A percentile compares a stretch with the other conserved stretches of the same genome.
These are phyloP conservation scores for Podarcis muralis DNA, from an alignment of 2,113 vertebrate genomes.

Conservation along the genomic window DNA sequence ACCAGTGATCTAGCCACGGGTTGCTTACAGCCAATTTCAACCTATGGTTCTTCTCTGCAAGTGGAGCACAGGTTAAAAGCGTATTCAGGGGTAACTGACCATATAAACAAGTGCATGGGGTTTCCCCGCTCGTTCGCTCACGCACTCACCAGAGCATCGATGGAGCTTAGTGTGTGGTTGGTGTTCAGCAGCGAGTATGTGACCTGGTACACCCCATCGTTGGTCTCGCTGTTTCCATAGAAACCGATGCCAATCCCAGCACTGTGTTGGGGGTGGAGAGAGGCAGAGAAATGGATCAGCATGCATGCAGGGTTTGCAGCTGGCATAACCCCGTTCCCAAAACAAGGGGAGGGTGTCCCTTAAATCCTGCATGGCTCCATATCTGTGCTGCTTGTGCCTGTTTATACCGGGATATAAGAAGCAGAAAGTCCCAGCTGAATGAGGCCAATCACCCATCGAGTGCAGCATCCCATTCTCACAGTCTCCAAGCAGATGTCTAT, in stretches of 20 bases:
- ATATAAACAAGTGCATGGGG: neutral
- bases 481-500: too few species aligned
- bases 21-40: neutral
- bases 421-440: too few species aligned
- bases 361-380: neutral
- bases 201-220: constrained; percentile 93
- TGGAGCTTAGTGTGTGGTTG: constrained; percentile 90
- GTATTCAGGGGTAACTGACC: neutral
- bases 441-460: too few species aligned
- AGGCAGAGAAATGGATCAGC: neutral
- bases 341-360: neutral
- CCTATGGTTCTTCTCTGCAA: neutral
- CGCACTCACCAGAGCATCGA: constrained; percentile 89
- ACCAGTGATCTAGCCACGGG: neutral
- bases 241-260: constrained; percentile 93
- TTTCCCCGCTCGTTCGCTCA: neutral
- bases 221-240: constrained; percentile 95
- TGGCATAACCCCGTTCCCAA: neutral
- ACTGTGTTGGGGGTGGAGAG: constrained; percentile 68
- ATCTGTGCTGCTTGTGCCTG: neutral
- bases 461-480: too few species aligned
- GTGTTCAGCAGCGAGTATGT: constrained; percentile 89
- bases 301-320: neutral
- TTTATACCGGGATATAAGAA: neutral
- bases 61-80: neutral